Conservation (phyloP, 2,888 invertebrate genomes). For the Prenolepis imparis region DNA sequence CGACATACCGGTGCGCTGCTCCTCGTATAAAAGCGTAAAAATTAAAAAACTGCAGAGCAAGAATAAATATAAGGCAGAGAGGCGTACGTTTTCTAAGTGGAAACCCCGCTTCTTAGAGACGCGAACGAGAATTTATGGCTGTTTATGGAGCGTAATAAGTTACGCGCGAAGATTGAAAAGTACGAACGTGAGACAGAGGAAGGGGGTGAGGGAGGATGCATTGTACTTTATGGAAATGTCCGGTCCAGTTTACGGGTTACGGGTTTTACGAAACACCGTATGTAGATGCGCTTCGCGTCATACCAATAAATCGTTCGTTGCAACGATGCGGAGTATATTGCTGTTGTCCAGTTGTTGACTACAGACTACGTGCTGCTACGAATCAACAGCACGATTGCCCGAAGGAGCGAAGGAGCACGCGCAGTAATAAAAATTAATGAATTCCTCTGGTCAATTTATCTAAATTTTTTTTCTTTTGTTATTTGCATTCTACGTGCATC, state of each 20-base stretch:
- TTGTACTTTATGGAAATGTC: background rate
- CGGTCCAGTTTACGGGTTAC: background rate
- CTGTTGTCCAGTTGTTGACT: conserved; percentile 18
- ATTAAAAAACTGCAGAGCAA: conserved; percentile 41
- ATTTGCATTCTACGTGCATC: background rate
- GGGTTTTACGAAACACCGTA: background rate
- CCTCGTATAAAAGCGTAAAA: conserved; percentile 8
- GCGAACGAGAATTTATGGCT: conserved; percentile 50
- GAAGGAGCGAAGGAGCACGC: background rate
- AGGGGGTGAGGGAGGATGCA: background rate
- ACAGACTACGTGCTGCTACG: background rate
- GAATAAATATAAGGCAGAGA: background rate
- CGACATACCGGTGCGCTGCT: background rate
- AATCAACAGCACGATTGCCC: conserved; percentile 28
- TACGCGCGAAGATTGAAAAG: conserved; percentile 41
- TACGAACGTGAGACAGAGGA: background rate
- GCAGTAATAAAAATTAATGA: conserved; percentile 46
- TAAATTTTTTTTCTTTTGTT: conserved; percentile 18
- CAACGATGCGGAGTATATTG: conserved; percentile 1
- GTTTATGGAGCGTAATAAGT: conserved; percentile 42
- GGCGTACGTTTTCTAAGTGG: conserved; percentile 10
- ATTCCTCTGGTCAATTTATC: conserved; percentile 17
- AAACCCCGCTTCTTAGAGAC: conserved; percentile 33
- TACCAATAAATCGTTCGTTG: conserved; percentile 20
- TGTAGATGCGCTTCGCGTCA: background rate